Base-by-base conservation (phyloP, 37 sponge, comb jelly and placozoan species). In the Lycopodina hypogea region DNA sequence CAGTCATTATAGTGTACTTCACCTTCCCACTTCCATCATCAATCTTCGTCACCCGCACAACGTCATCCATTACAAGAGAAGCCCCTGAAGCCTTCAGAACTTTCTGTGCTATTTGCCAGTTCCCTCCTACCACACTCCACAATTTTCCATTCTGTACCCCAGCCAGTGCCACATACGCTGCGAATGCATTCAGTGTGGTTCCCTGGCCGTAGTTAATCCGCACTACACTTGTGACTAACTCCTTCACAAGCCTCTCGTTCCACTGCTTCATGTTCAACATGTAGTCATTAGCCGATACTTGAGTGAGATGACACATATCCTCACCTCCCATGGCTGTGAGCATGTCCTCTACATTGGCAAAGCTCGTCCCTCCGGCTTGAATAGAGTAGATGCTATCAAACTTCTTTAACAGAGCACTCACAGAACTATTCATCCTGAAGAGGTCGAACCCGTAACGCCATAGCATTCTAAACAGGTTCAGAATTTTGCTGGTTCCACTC, bases 71-170 rank as follows among this genome's bases (percentile, higher is more conserved):
- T 61, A 89, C 81, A 0, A 89, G 55, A 0, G 64, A 39, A n/a
- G 89, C 92, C 28, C 62, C 58, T 1, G 95, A 94, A 33, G 59
- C 70, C 56, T 88, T 72, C 11, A 89, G 72, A 34, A 58, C 77
- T 37, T 78, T 82, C 78, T 87, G 72, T 30, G 89, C 75, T 22
- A 96, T 78, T 38, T 75, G 83, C 19, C 40, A 60, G 56, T 96
- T 96, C 8, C 96, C 96, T 37, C 93, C 93, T 29, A 84, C 67
- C 14, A 96, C 88, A 24, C 85, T 76, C 85, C 88, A 89, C 18
- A 96, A 86, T 12, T 78, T 78, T 35, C 85, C 74, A 61, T 83
- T 80, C 76, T 92, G 66, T 74, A 80, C 30, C 2, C 96, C 96
- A 37, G 93, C 88, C 38, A 92, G 79, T 4, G 93, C 78, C n/a